Conservation (phyloP, 2,113 vertebrate species). For the Lophochroa leadbeateri region DNA sequence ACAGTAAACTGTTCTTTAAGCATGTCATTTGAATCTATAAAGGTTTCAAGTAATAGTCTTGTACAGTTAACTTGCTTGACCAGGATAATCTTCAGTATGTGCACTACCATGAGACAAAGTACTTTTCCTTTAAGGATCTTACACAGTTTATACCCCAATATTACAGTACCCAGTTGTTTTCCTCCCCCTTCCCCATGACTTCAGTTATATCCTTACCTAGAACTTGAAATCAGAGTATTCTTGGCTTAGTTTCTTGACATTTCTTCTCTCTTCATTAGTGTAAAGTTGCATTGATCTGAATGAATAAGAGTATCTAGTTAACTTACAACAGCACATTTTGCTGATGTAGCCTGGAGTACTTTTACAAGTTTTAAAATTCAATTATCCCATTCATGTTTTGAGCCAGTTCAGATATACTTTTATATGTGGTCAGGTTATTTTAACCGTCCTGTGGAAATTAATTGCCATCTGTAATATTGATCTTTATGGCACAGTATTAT, state of each 20-base stretch:
- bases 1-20: background rate
- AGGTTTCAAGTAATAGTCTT: background rate
- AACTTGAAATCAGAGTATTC: background rate
- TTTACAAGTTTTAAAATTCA: background rate
- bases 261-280: background rate
- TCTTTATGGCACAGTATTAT: constrained; percentile 27
- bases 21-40: background rate
- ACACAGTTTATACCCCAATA: rapidly evolving
- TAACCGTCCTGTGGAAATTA: constrained; percentile 15
- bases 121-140: background rate
- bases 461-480: constrained; percentile 21
- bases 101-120: background rate
- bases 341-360: background rate
- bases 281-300: background rate
- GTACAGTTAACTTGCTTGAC: background rate
- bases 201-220: background rate
- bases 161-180: background rate
- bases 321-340: background rate
- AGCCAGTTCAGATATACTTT: background rate
- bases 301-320: background rate
- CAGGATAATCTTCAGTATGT: background rate
- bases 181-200: background rate
- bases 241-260: background rate
- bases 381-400: background rate
- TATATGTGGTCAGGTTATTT: background rate